A percentile compares a stretch with the other conserved stretches of the same genome.
These are phyloP conservation scores for Numida meleagris DNA, from an alignment of 2,113 vertebrate species.

Conservation along the genomic window DNA sequence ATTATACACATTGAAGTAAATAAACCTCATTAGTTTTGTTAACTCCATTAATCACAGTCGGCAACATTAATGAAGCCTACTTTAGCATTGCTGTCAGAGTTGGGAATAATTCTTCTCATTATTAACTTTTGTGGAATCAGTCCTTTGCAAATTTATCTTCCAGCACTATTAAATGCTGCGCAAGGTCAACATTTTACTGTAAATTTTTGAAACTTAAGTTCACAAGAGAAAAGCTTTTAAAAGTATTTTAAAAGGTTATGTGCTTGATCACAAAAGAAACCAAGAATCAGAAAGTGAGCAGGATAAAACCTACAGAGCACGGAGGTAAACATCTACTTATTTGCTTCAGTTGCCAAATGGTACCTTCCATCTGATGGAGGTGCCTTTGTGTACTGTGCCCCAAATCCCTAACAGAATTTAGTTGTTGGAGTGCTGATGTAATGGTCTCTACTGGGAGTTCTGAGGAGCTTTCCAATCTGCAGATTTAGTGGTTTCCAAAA, in stretches of 20 bases:
- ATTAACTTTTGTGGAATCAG: neutral
- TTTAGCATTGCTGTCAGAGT: neutral
- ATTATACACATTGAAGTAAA: conserved; percentile 39
- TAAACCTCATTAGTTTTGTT: conserved; percentile 60
- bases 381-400: neutral
- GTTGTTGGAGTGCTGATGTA: neutral
- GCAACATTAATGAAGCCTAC: conserved; percentile 19
- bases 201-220: conserved; percentile 9
- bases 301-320: neutral
- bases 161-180: neutral
- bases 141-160: neutral
- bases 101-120: neutral
- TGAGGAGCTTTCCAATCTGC: neutral
- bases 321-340: neutral
- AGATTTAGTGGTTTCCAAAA: neutral
- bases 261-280: neutral
- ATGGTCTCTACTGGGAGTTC: neutral
- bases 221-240: neutral
- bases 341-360: neutral
- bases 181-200: neutral
- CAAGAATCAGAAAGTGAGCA: neutral
- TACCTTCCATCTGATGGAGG: neutral
- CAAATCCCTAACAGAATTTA: neutral
- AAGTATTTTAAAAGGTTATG: neutral
- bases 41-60: conserved; percentile 43